Evolutionary conservation across 37 sponge, comb jelly and placozoan genomes (phyloP).

Genomic region (Bolinopsis microptera): DNA sequence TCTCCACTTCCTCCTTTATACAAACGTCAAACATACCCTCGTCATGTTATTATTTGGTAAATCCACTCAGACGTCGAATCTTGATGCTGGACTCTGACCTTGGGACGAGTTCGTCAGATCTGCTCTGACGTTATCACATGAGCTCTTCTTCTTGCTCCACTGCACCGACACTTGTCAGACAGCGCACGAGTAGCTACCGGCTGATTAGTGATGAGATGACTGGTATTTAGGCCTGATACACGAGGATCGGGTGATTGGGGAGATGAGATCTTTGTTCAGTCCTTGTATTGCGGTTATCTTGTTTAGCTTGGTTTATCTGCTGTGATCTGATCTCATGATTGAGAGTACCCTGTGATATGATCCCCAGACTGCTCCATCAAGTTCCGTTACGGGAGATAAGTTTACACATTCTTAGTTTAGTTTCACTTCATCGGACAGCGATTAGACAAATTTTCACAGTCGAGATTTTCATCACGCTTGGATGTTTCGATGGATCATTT

Average conservation of each 20-base stretch:
- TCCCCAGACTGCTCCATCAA: neutral
- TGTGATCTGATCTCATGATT: no score
- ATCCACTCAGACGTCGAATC: neutral
- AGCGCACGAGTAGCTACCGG: neutral
- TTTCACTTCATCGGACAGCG: no score
- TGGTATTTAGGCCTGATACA: neutral
- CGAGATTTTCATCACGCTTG: no score
- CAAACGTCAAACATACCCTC: neutral
- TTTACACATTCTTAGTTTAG: no score
- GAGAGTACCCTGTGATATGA: neutral
- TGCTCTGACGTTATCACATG: neutral
- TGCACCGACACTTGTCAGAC: neutral
- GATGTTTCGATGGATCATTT: no score
- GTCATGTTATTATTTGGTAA: neutral
- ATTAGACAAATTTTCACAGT: no score
- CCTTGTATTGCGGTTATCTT: neutral
- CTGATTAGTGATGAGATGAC: neutral
- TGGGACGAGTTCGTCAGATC: neutral
- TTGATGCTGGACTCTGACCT: neutral
- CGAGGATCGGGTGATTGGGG: neutral
- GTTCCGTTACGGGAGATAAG: neutral
- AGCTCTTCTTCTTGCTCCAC: neutral
- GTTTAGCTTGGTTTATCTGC: no score
- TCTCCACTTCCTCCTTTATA: neutral
- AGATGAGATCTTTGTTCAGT: neutral